These are phyloP conservation scores for Labeo calbasu DNA, from an alignment of 2,797 vertebrate species.

Conservation along the genomic window DNA sequence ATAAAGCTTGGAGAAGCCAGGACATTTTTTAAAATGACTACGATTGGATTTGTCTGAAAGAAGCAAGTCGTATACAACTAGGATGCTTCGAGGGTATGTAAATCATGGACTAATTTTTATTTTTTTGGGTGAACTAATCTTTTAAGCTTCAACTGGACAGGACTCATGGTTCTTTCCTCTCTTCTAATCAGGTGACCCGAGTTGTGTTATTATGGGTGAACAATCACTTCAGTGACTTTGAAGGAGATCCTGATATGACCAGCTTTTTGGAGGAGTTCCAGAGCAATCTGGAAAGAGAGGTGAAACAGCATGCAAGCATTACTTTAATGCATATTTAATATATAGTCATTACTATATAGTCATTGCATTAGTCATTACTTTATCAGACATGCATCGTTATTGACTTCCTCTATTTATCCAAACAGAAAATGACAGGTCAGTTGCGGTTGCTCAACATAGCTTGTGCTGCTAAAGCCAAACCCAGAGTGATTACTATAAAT, in stretches of 20 bases:
- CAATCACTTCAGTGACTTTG: constrained; percentile 92
- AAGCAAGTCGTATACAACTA: too few relatives aligned
- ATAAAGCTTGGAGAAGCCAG: too few relatives aligned
- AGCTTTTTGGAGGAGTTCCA: constrained; percentile 89
- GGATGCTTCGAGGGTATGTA: too few relatives aligned
- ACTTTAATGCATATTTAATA: neutral
- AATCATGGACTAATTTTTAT: too few relatives aligned
- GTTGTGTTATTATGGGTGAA: constrained; percentile 90
- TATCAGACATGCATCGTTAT: neutral
- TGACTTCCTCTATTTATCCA: neutral
- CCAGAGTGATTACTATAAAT: constrained; percentile 90
- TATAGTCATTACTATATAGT: neutral
- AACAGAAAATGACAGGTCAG: constrained; percentile 98
- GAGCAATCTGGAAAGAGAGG: constrained; percentile 88
- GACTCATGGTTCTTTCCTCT: neutral
- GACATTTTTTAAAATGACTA: too few relatives aligned
- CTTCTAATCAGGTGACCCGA: constrained; percentile 82
- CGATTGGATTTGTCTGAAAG: too few relatives aligned
- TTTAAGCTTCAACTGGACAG: neutral
- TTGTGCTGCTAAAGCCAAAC: constrained; percentile 97
- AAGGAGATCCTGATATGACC: constrained; percentile 88
- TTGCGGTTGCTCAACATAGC: constrained; percentile 97
- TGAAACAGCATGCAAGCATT: constrained; percentile 58
- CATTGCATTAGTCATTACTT: neutral
- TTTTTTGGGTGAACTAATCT: too few relatives aligned